A percentile compares a stretch with the other conserved stretches of the same genome.
Evolutionary conservation across 2,888 invertebrate species (phyloP).

Genomic region (Drosophila siamana): DNA sequence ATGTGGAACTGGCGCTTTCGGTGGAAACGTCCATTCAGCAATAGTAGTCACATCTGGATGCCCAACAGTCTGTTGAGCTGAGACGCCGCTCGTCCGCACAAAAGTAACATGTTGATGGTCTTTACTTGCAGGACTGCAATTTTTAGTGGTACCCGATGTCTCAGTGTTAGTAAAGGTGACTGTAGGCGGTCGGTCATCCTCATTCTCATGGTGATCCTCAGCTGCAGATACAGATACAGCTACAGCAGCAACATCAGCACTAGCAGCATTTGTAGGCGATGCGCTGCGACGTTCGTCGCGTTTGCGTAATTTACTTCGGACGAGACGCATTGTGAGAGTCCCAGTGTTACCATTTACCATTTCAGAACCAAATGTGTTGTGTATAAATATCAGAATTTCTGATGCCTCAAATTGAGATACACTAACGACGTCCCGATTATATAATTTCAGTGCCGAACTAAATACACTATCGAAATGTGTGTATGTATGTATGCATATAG

Average conservation of each 20-base stretch:
- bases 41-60: conserved; percentile 84
- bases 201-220: conserved; percentile 22
- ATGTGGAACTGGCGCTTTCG: conserved; percentile 91
- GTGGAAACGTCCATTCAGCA: conserved; percentile 92
- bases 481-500: background rate
- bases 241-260: background rate
- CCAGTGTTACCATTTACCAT: conserved; percentile 93
- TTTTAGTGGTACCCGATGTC: conserved; percentile 38
- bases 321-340: conserved; percentile 95
- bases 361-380: conserved; percentile 32
- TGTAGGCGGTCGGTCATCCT: conserved; percentile 9
- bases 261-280: conserved; percentile 22
- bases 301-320: conserved; percentile 95
- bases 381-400: conserved; percentile 30
- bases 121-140: conserved; percentile 43
- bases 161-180: conserved; percentile 3
- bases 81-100: conserved; percentile 65
- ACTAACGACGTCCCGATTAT: conserved; percentile 33
- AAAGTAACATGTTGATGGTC: conserved; percentile 70
- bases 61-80: conserved; percentile 36
- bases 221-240: conserved; percentile 2
- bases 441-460: conserved; percentile 37
- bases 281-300: conserved; percentile 90
- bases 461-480: conserved; percentile 6
- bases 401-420: conserved; percentile 5